Base-by-base conservation (phyloP, 2,113 vertebrate species). In the Tringa solitaria region DNA sequence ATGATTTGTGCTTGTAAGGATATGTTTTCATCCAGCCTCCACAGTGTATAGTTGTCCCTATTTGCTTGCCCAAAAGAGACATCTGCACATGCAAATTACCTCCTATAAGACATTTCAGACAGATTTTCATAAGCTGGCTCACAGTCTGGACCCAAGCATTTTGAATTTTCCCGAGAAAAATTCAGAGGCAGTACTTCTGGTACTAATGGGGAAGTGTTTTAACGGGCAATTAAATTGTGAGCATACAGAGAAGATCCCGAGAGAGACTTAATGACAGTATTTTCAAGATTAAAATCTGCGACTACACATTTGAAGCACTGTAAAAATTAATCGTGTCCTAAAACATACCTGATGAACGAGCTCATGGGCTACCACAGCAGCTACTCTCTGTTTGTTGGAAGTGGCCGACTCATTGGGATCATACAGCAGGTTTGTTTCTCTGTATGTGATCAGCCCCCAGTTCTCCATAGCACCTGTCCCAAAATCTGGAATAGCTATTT, bases 391-490 rank as follows among this genome's bases (percentile, higher is more conserved):
- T 74, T 99, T 97, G 97, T 99, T 99, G 93, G 97, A 97, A 10
- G 99, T 98, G 28, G 99, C 99, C 0, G 99, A 99, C 92, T 99
- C 96, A 0, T 91, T 3, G 12, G 98, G 96, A 94, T 99, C 99
- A 26, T 98, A 99, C 54, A 99, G 98, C 86, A 99, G 96, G 95
- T 99, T 99, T 33, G 98, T 99, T 96, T 99, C 99, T 95, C 99
- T 97, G 97, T 99, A 99, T 51, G 99, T 99, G 97, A 99, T 98
- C 56, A 99, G 98, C 5, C 99, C 99, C 99, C 99, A 99, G 98
- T 99, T 99, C 95, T 99, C 99, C 99, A 99, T 99, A 39, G 99
- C 99, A 33, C 99, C 99, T 1, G 99, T 99, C 23, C 99, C 99
- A 37, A 99, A 99, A 96, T 99, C 99, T 95, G 99, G 99, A 95